Base-by-base conservation (phyloP, 2,113 vertebrate species). In the Uria lomvia region DNA sequence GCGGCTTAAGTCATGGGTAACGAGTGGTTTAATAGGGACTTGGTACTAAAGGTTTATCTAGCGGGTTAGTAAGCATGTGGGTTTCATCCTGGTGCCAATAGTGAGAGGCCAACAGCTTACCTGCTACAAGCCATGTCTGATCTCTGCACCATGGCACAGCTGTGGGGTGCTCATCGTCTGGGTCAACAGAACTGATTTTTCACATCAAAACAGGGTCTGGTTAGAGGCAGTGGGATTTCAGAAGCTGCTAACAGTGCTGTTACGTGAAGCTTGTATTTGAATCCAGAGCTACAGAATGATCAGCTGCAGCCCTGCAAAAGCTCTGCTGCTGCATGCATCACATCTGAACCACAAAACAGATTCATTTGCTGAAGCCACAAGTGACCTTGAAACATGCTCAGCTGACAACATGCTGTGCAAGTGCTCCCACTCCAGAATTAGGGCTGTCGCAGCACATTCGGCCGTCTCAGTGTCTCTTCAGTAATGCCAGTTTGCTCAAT, bases 151-250 rank as follows among this genome's bases (percentile, higher is more conserved):
- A 0, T 2, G 7, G 71, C 52, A 34, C 72, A 50, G 49, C 30
- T 40, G 12, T 7, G 15, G 13, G 20, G 12, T 1, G 1, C 19
- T 53, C 7, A 2, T 23, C 0, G 1, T 20, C 55, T 3, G 1
- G 9, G 23, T 1, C 27, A 36, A 26, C 40, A 29, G 58, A 52
- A 60, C 0, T 15, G 16, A 40, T 40, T 72, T 65, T 40, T 55
- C 36, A 43, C 18, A 29, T 19, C 16, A 30, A 13, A 76, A 66
- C 15, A 5, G 5, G 6, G 6, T 32, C 36, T 77, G 52, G 17
- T 56, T 58, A 47, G 40, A 68, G 32, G 26, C 42, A 20, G n/a
- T 22, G 23, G 23, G 34, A 8, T 56, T 74, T 53, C 47, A 83
- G 60, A 55, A 53, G 22, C 73, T 80, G 68, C 29, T n/a, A 17